These are phyloP conservation scores for Rotaria magnacalcarata DNA, from an alignment of 2,888 invertebrate genomes.

Conservation along the genomic window DNA sequence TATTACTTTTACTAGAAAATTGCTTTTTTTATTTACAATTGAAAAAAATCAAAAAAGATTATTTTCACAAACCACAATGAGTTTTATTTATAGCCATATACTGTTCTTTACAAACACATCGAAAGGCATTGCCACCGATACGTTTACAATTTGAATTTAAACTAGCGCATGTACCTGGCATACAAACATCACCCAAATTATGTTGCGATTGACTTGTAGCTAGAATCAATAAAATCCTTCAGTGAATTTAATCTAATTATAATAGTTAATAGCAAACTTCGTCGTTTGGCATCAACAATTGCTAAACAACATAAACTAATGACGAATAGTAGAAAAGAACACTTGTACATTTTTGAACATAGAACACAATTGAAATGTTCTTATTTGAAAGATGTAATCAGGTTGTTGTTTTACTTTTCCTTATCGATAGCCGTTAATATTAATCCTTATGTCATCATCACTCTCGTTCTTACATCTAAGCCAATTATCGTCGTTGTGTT, in stretches of 20 bases:
- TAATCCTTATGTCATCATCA: conserved; percentile 20
- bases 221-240: not conserved
- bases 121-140: conserved; percentile 35
- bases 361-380: not conserved
- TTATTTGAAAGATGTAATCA: not conserved
- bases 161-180: conserved; percentile 43
- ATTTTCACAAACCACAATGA: conserved; percentile 38
- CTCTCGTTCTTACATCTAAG: not conserved
- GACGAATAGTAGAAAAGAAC: not conserved
- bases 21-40: too few relatives aligned
- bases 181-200: conserved; percentile 43
- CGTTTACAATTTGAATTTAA: conserved; percentile 45
- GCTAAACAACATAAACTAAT: not conserved
- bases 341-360: not conserved
- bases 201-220: conserved; percentile 32
- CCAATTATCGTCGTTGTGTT: conserved; percentile 23
- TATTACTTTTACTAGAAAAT: not conserved
- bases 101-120: conserved; percentile 43
- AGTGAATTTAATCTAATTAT: too few relatives aligned
- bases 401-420: not conserved
- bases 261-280: not conserved
- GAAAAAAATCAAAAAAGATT: not conserved
- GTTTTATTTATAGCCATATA: conserved; percentile 44
- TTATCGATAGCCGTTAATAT: not conserved
- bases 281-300: not conserved